Evolutionary conservation across 1,140 invertebrate genomes (phyloP).

Genomic region (Protaetia brevitarsis): DNA sequence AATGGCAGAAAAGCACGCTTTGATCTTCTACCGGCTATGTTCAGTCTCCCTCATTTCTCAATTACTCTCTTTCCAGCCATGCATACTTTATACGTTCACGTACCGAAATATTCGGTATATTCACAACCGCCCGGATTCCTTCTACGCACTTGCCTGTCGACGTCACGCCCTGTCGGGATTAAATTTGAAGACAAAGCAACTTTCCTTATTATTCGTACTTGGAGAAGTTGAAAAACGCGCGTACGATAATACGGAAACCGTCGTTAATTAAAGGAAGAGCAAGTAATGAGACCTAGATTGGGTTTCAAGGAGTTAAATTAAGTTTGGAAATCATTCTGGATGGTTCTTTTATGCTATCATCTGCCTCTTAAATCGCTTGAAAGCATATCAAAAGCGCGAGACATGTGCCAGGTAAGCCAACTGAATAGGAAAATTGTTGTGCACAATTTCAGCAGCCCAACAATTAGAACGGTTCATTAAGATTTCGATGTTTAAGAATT

Average conservation of each 20-base stretch:
- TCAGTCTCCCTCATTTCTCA: constrained; percentile 1
- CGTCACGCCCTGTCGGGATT: too few relatives aligned
- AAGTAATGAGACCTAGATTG: not conserved
- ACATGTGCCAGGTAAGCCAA: too few relatives aligned
- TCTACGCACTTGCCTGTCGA: not conserved
- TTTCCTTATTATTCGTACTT: not conserved
- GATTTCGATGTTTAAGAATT: too few relatives aligned
- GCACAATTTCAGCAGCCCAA: too few relatives aligned
- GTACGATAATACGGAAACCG: not conserved
- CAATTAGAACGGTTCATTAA: too few relatives aligned
- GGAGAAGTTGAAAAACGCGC: not conserved
- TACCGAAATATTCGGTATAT: not conserved
- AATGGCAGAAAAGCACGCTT: constrained; percentile 11
- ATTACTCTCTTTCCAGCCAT: constrained; percentile 1
- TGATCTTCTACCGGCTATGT: not conserved
- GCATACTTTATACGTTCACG: not conserved
- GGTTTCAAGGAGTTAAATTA: not conserved
- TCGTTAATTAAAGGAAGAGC: not conserved
- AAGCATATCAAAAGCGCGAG: not conserved
- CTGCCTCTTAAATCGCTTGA: not conserved
- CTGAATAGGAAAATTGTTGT: too few relatives aligned
- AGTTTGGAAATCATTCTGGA: not conserved
- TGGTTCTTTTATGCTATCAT: not conserved
- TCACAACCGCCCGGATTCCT: not conserved
- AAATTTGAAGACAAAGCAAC: not conserved